phyloP scores from a whole-genome alignment of 2,888 invertebrate genomes.

The Lasioglossum calceatum region DNA sequence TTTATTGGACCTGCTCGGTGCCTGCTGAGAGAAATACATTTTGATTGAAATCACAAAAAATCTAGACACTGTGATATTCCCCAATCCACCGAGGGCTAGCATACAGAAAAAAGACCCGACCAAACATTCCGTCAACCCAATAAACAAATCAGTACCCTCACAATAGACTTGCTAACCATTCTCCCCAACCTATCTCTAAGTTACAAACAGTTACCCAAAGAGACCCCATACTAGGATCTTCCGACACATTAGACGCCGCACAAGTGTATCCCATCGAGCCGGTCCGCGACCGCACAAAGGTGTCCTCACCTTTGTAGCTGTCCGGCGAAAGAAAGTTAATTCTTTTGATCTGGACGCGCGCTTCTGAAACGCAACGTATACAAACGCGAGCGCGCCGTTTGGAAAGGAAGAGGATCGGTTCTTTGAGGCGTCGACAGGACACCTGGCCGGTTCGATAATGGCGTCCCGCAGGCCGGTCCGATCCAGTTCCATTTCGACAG shows the following conservation, averaged over 20 bases:
- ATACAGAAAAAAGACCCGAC: not conserved
- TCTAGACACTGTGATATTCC: too few species aligned
- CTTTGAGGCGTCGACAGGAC: constrained; percentile 81
- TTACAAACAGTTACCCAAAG: not conserved
- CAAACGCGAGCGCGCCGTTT: constrained; percentile 21
- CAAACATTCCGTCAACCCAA: not conserved
- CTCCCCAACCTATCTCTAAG: not conserved
- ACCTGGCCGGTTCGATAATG: constrained; percentile 78
- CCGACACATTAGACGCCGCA: constrained; percentile 21
- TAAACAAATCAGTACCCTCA: not conserved
- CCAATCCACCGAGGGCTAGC: too few species aligned
- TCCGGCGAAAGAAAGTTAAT: constrained; percentile 42
- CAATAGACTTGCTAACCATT: not conserved
- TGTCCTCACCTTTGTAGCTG: constrained; percentile 36
- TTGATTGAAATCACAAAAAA: too few species aligned
- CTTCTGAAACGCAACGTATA: constrained; percentile 24
- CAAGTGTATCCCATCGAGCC: not conserved
- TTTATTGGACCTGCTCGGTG: not conserved
- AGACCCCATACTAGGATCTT: not conserved
- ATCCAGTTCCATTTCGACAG: constrained; percentile 61
- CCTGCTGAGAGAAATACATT: too few species aligned
- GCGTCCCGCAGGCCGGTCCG: constrained; percentile 66
- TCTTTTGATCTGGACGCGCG: constrained; percentile 40
- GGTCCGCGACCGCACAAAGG: constrained; percentile 41
- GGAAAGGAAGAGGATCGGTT: constrained; percentile 59